Base-by-base conservation (phyloP, 1,140 invertebrate genomes). In the Leucophenga varia region DNA sequence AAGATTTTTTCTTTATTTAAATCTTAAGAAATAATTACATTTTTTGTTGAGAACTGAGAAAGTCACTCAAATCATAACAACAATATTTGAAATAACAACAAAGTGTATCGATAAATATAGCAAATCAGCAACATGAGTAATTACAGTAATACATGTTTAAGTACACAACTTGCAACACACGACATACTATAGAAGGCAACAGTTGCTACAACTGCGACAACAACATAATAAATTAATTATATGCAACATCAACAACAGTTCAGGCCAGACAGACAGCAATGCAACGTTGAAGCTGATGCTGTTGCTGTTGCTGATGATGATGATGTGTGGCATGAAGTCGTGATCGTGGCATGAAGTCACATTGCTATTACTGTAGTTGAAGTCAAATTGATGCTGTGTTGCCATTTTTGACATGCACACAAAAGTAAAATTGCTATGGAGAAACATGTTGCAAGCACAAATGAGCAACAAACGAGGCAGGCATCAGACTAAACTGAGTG, bases 191-290 rank as follows among this genome's bases (percentile, higher is more conserved):
- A n/a, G n/a, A n/a, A n/a, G 10, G 32, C 32, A 35, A 35, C 32
- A 35, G n/a, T 4, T 7, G 13, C 32, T 7, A 35, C 32, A 35
- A 6, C 6, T 7, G 61, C 54, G 54, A 57, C 64, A 67, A 67
- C 59, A 63, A 68, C 63, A 68, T 63, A 67, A 67, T 67, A 67
- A 67, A 68, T 67, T 67, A 67, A 67, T 67, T 67, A 67, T 68
- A 68, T 67, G 64, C 63, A 67, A 67, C 63, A 67, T 67, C 64
- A 63, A 55, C 56, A 59, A 47, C 61, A 37, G 13, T 3, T 8
- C 3, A n/a, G n/a, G 18, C 35, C 25, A 28, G 25, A 7, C 25
- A 12, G 25, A 28, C 25, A 28, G 6, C 12, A 7, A 12, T 6
- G 4, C 32, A 34, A 34, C 32, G 12, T 34, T 10, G 32, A 10